Evolutionary conservation across 2,113 vertebrate species (phyloP).

Genomic region (Mesitornis unicolor): DNA sequence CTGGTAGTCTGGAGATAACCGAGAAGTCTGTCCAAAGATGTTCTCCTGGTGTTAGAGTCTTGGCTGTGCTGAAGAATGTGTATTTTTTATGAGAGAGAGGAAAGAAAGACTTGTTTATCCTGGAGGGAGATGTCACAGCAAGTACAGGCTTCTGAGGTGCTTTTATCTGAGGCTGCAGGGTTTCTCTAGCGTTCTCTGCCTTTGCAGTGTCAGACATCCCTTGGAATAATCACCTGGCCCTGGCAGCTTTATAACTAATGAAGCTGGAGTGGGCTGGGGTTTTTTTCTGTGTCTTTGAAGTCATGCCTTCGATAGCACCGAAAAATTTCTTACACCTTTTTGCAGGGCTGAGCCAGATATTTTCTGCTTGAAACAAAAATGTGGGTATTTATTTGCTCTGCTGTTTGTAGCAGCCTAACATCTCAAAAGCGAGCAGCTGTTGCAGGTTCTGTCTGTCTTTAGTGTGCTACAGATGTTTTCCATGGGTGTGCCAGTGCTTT

Average conservation of each 20-base stretch:
- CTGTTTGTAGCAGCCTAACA: background rate
- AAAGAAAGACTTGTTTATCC: slow-evolving; percentile 15
- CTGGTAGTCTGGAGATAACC: background rate
- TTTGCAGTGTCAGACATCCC: slow-evolving; percentile 44
- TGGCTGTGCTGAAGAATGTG: background rate
- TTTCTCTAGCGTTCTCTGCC: background rate
- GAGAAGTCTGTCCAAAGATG: background rate
- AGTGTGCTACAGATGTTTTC: background rate
- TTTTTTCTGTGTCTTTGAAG: slow-evolving; percentile 37
- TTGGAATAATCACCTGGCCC: background rate
- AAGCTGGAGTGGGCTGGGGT: background rate
- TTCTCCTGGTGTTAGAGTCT: background rate
- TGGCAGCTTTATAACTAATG: slow-evolving; percentile 43
- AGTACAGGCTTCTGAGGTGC: slow-evolving; percentile 19
- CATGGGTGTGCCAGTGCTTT: background rate
- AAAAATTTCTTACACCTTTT: background rate
- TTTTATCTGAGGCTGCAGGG: slow-evolving; percentile 55
- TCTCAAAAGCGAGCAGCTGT: background rate
- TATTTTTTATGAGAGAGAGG: slow-evolving; percentile 5
- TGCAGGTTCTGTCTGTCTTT: background rate
- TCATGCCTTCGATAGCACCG: background rate
- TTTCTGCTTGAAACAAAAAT: background rate
- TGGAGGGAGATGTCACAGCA: slow-evolving; percentile 36
- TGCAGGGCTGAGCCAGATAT: background rate
- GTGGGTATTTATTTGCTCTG: background rate